Evolutionary conservation across 2,888 invertebrate species (phyloP).

Genomic region (Rotaria macrura): DNA sequence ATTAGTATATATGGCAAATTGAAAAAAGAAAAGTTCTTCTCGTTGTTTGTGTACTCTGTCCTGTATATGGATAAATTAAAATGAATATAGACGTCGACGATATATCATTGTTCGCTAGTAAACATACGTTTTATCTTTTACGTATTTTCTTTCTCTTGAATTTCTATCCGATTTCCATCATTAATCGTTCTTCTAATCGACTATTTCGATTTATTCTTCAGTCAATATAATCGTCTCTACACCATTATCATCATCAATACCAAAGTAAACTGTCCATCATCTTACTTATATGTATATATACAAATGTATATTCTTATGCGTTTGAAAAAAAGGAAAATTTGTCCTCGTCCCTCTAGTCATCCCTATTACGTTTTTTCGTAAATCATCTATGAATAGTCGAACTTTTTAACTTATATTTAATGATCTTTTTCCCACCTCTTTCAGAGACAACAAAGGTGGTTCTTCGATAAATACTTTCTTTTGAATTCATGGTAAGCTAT

Average conservation of each 20-base stretch:
- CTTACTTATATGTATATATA: not conserved
- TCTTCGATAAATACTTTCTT: not conserved
- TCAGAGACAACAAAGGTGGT: not conserved
- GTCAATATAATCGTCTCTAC: not conserved
- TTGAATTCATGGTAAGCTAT: not conserved
- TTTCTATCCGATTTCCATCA: not conserved
- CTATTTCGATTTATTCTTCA: not conserved
- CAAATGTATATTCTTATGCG: not conserved
- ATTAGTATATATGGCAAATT: not conserved
- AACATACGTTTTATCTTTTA: not conserved
- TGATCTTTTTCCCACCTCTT: not conserved
- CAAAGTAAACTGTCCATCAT: slow-evolving; percentile 8
- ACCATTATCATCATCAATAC: not conserved
- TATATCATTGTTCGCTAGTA: not conserved
- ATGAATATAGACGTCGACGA: not conserved
- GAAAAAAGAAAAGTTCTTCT: not conserved
- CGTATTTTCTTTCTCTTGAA: not conserved
- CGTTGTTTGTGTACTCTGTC: not conserved
- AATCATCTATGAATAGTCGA: not conserved
- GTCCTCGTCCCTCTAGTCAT: not conserved
- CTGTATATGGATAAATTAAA: not conserved
- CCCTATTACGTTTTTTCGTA: not conserved
- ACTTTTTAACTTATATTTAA: not conserved
- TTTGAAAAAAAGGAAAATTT: not conserved
- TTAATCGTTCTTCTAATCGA: not conserved